Conservation (phyloP, 2,888 invertebrate species). For the Epirrhoe tristata region DNA sequence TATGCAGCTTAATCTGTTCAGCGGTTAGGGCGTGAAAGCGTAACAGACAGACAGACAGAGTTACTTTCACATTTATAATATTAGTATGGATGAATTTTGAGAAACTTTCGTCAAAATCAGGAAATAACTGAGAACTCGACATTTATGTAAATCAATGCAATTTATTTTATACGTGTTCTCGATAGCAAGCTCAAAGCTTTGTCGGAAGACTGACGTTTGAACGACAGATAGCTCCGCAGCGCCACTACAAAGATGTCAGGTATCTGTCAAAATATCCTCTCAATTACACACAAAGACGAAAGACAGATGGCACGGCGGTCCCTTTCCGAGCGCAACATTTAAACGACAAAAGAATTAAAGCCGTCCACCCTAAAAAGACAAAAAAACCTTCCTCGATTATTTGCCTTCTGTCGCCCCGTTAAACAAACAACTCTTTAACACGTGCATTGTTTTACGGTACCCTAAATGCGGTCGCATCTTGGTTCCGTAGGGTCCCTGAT, state of each 20-base stretch:
- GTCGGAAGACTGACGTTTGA: slow-evolving; percentile 30
- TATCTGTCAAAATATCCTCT: slow-evolving; percentile 32
- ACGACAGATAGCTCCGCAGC: slow-evolving; percentile 21
- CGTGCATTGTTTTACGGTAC: slow-evolving; percentile 74
- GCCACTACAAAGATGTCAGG: slow-evolving; percentile 24
- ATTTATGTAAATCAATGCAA: slow-evolving; percentile 3
- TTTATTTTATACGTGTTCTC: slow-evolving; percentile 1
- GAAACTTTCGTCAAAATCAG: background rate
- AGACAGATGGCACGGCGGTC: slow-evolving; percentile 37
- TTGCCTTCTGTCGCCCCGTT: slow-evolving; percentile 72
- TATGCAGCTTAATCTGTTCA: too few species aligned
- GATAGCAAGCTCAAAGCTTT: slow-evolving; percentile 28
- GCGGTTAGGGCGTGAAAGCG: too few species aligned
- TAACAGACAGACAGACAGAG: too few species aligned
- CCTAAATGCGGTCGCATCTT: slow-evolving; percentile 62
- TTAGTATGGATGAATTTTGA: background rate
- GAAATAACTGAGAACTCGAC: background rate
- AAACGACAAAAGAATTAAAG: slow-evolving; percentile 54
- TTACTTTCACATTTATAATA: too few species aligned
- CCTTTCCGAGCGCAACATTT: slow-evolving; percentile 35
- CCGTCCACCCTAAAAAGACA: slow-evolving; percentile 56
- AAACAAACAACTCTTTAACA: slow-evolving; percentile 76
- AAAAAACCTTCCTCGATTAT: slow-evolving; percentile 71
- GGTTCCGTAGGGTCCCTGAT: slow-evolving; percentile 62
- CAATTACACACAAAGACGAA: slow-evolving; percentile 31